phyloP scores from a whole-genome alignment of 2,888 invertebrate genomes.

The Synanthedon vespiformis region DNA sequence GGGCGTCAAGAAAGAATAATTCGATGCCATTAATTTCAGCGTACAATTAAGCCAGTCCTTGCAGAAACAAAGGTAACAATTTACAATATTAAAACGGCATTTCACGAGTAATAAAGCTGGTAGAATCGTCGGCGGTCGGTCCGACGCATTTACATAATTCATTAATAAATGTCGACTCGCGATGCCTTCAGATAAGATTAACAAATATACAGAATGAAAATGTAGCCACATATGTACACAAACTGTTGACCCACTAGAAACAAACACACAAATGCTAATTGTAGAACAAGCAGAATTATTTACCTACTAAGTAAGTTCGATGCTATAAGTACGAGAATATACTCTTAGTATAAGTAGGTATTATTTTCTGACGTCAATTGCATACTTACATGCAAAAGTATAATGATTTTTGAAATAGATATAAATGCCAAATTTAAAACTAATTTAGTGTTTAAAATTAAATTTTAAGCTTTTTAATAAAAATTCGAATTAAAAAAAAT shows the following conservation, averaged over 20 bases:
- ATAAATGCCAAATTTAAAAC: too few species aligned
- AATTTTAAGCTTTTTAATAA: too few species aligned
- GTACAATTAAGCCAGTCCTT: slow-evolving; percentile 15
- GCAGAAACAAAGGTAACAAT: slow-evolving; percentile 23
- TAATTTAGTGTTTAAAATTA: too few species aligned
- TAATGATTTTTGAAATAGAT: too few species aligned
- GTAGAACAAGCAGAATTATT: too few species aligned
- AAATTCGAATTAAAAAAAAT: too few species aligned
- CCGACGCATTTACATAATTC: slow-evolving; percentile 56
- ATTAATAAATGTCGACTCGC: slow-evolving; percentile 53
- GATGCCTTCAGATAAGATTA: slow-evolving; percentile 55
- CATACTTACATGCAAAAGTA: too few species aligned
- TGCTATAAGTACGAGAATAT: too few species aligned
- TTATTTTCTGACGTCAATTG: too few species aligned
- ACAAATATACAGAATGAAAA: slow-evolving; percentile 41
- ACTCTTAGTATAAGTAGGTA: too few species aligned
- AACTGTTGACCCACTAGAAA: neutral
- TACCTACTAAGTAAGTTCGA: too few species aligned
- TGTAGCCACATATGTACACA: slow-evolving; percentile 21
- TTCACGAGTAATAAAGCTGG: slow-evolving; percentile 47
- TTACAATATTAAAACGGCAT: slow-evolving; percentile 33
- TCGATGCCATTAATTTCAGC: slow-evolving; percentile 17
- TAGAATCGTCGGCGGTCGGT: slow-evolving; percentile 27
- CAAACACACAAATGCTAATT: too few species aligned
- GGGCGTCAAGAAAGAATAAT: slow-evolving; percentile 15